phyloP scores from a whole-genome alignment of 2,113 vertebrate genomes.

The Pterocles gutturalis region DNA sequence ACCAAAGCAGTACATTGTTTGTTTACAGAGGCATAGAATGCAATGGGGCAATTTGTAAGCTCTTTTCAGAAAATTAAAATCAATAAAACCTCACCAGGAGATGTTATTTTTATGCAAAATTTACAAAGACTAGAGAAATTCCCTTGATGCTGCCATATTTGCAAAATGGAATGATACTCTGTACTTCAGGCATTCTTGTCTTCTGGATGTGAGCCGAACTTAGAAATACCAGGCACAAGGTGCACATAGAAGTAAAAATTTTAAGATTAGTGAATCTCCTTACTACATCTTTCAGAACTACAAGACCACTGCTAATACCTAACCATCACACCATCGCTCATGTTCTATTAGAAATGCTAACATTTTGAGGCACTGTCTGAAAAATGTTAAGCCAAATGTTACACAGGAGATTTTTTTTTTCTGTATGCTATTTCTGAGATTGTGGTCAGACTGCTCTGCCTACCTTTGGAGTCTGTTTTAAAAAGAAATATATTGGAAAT shows the following conservation, averaged over 20 bases:
- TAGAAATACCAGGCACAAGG: background rate
- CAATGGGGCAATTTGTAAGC: background rate
- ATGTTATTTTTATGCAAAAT: background rate
- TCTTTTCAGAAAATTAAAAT: background rate
- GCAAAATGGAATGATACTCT: background rate
- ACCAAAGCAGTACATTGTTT: background rate
- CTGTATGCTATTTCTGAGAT: background rate
- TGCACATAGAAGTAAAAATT: background rate
- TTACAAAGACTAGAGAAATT: background rate
- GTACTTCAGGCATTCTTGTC: background rate
- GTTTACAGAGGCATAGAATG: background rate
- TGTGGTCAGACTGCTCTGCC: background rate
- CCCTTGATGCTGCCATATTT: background rate
- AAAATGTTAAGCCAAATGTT: background rate
- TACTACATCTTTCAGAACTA: background rate
- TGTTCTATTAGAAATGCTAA: background rate
- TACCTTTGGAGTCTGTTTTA: background rate
- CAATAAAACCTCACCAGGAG: background rate
- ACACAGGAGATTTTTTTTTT: accelerated
- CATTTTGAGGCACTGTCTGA: background rate
- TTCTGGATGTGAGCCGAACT: background rate
- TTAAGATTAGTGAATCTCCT: background rate
- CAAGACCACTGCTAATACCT: background rate
- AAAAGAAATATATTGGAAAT: background rate
- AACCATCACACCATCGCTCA: background rate